Conservation (phyloP, 2,113 vertebrate species). For the Romanogobio albipinnatus region DNA sequence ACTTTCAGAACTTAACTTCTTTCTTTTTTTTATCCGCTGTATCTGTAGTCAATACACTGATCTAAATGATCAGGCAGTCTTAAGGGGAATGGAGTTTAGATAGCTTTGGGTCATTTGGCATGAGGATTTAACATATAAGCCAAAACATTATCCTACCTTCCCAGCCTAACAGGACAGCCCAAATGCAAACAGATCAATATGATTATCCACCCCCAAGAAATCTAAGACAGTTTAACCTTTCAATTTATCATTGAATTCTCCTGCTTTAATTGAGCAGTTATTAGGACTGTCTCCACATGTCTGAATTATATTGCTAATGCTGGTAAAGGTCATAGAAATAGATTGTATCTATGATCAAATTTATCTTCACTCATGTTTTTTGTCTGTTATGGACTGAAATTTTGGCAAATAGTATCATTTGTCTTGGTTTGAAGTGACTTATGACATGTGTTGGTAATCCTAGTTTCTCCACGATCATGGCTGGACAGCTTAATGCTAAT, state of each 20-base stretch:
- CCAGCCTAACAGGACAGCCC: constrained; percentile 27
- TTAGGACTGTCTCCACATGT: constrained; percentile 43
- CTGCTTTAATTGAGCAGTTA: constrained; percentile 43
- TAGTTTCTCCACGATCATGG: background rate
- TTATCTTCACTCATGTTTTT: constrained; percentile 28
- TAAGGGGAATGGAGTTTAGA: background rate
- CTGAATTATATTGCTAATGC: constrained; percentile 51
- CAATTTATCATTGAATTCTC: constrained; percentile 43
- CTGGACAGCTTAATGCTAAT: background rate
- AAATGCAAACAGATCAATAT: constrained; percentile 58
- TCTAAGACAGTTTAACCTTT: constrained; percentile 59
- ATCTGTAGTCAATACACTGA: background rate
- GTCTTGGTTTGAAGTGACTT: background rate
- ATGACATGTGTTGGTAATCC: background rate
- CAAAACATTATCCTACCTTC: background rate
- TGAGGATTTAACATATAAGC: background rate
- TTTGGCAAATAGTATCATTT: background rate
- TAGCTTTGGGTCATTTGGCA: constrained; percentile 6
- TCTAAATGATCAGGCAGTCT: background rate
- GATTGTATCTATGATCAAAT: constrained; percentile 1
- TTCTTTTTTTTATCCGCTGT: background rate
- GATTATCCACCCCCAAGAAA: constrained; percentile 50
- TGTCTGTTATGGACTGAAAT: background rate
- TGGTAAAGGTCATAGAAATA: constrained; percentile 49
- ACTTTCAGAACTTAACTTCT: background rate